A percentile compares a stretch with the other conserved stretches of the same genome.
These are phyloP conservation scores for Siniperca undulata DNA, from an alignment of 2,797 vertebrate genomes.

Conservation along the genomic window DNA sequence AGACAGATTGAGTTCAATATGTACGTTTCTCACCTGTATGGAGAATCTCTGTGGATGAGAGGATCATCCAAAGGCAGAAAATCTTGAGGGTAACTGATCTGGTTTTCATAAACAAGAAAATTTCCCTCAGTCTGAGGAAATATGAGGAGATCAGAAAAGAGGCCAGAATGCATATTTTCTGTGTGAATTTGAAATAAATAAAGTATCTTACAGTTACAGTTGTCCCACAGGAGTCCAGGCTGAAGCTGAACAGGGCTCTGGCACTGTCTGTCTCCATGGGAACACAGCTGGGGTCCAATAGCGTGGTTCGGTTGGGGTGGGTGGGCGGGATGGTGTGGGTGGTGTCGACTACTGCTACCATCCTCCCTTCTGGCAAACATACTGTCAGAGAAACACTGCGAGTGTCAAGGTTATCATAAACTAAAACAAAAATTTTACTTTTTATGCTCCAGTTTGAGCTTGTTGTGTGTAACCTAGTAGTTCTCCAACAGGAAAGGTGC, in stretches of 20 bases:
- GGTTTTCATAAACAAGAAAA: conserved; percentile 86
- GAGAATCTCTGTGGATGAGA: conserved; percentile 81
- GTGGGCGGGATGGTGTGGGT: conserved; percentile 80
- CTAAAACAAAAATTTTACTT: neutral
- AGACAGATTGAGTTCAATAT: neutral
- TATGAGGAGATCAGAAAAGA: neutral
- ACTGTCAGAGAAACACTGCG: conserved; percentile 52
- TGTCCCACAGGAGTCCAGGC: conserved; percentile 82
- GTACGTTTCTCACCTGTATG: conserved; percentile 78
- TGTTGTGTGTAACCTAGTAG: conserved; percentile 73
- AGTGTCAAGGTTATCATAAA: neutral
- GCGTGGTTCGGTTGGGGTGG: conserved; percentile 80
- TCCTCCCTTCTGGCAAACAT: conserved; percentile 81
- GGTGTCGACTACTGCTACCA: conserved; percentile 79
- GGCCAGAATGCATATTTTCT: accelerated
- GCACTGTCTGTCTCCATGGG: conserved; percentile 75
- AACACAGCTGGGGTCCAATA: conserved; percentile 82
- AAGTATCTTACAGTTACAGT: conserved; percentile 69
- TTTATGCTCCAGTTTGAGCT: neutral
- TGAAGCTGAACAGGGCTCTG: conserved; percentile 84
- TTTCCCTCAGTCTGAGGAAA: conserved; percentile 78
- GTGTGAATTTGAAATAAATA: neutral
- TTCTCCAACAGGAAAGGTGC: conserved; percentile 78
- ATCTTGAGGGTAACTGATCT: conserved; percentile 82
- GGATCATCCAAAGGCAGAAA: conserved; percentile 69